phyloP scores from a whole-genome alignment of 2,888 invertebrate genomes.

The Metallyticus violacea region DNA sequence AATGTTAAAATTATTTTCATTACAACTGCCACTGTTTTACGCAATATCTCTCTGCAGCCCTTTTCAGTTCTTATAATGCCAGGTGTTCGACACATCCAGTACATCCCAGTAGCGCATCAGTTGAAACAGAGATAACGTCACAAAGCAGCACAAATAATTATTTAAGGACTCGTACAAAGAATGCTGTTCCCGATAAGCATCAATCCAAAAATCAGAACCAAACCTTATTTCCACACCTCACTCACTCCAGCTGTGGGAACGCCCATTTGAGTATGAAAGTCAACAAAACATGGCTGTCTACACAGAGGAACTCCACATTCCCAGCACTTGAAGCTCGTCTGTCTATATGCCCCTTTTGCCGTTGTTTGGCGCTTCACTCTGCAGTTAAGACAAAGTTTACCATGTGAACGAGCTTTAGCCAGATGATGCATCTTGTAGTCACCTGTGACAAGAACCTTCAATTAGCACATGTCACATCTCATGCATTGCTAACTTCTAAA shows the following conservation, averaged over 20 bases:
- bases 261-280: slow-evolving; percentile 41
- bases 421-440: slow-evolving; percentile 38
- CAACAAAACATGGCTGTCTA: slow-evolving; percentile 48
- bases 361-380: slow-evolving; percentile 47
- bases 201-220: too few species aligned
- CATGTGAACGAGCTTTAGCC: slow-evolving; percentile 49
- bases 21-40: too few species aligned
- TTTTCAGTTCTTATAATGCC: too few species aligned
- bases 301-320: slow-evolving; percentile 49
- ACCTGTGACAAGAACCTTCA: neutral
- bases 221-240: neutral
- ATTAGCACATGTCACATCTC: neutral
- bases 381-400: slow-evolving; percentile 50
- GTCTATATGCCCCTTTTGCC: slow-evolving; percentile 47
- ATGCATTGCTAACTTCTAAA: neutral
- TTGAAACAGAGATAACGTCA: too few species aligned
- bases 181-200: too few species aligned
- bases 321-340: slow-evolving; percentile 50
- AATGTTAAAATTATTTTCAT: too few species aligned
- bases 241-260: neutral
- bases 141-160: too few species aligned
- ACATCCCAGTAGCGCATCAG: too few species aligned
- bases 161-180: too few species aligned
- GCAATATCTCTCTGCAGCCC: too few species aligned
- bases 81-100: too few species aligned